Conservation (phyloP, 2,797 vertebrate genomes). For the Phoxinus dragarum region DNA sequence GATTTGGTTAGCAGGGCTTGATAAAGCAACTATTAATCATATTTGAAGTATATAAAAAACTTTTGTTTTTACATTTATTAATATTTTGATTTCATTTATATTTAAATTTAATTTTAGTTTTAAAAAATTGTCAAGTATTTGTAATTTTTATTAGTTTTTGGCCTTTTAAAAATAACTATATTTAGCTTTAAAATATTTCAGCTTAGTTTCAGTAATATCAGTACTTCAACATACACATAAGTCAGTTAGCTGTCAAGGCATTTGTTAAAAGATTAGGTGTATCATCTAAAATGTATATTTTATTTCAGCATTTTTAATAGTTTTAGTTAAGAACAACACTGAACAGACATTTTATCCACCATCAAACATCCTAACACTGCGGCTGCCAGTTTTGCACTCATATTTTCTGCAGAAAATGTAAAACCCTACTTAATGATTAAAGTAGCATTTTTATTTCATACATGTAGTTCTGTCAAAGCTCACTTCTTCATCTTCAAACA, state of each 20-base stretch:
- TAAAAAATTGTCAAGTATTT: neutral
- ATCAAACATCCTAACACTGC: neutral
- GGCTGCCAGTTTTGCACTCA: neutral
- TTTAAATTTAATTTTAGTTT: neutral
- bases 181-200: too few relatives aligned
- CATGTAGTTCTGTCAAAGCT: slow-evolving; percentile 27
- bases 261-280: neutral
- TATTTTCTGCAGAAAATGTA: neutral
- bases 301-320: neutral
- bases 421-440: slow-evolving; percentile 21
- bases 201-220: neutral
- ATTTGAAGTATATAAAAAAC: too few relatives aligned
- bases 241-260: neutral
- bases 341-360: neutral
- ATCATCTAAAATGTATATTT: neutral
- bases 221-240: neutral
- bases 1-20: too few relatives aligned
- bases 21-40: too few relatives aligned
- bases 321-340: neutral
- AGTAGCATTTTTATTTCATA: slow-evolving; percentile 1
- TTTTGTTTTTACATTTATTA: neutral
- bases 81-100: neutral
- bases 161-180: neutral
- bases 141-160: too few relatives aligned
- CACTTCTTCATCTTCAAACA: slow-evolving; percentile 29